Evolutionary conservation across 2,113 vertebrate species (phyloP).

Genomic region (Cygnus buccinator): DNA sequence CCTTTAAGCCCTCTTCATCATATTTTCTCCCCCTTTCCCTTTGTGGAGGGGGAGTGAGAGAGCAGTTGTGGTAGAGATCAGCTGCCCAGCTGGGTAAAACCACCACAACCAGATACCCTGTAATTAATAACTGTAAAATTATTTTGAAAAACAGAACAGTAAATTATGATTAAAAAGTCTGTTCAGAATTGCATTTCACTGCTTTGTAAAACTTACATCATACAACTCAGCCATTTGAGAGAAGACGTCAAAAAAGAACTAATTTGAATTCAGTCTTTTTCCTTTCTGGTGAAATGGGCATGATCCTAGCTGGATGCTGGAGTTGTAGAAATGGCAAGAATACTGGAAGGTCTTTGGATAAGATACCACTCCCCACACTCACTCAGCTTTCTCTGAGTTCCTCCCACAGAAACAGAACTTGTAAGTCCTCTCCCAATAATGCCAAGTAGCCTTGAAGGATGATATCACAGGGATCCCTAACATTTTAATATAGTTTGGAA

Average conservation of each 20-base stretch:
- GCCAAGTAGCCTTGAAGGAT: neutral
- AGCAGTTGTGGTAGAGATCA: too few relatives aligned
- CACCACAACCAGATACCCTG: neutral
- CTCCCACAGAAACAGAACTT: neutral
- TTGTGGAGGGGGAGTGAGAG: too few relatives aligned
- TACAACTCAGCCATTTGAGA: neutral
- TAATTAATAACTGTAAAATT: neutral
- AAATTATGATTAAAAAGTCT: neutral
- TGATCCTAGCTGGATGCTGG: neutral
- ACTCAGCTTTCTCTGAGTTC: neutral
- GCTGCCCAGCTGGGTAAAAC: too few relatives aligned
- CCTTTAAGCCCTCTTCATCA: too few relatives aligned
- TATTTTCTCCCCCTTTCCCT: too few relatives aligned
- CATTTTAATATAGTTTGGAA: neutral
- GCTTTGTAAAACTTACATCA: neutral
- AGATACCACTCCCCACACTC: neutral
- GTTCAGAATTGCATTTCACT: neutral
- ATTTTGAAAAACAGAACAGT: neutral
- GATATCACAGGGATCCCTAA: neutral
- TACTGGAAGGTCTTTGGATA: neutral
- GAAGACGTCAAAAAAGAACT: neutral
- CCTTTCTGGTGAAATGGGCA: neutral
- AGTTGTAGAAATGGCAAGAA: neutral
- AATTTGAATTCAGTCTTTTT: neutral
- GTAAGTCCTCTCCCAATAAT: neutral